Base-by-base conservation (phyloP, 2,113 vertebrate species). In the Albula goreensis region DNA sequence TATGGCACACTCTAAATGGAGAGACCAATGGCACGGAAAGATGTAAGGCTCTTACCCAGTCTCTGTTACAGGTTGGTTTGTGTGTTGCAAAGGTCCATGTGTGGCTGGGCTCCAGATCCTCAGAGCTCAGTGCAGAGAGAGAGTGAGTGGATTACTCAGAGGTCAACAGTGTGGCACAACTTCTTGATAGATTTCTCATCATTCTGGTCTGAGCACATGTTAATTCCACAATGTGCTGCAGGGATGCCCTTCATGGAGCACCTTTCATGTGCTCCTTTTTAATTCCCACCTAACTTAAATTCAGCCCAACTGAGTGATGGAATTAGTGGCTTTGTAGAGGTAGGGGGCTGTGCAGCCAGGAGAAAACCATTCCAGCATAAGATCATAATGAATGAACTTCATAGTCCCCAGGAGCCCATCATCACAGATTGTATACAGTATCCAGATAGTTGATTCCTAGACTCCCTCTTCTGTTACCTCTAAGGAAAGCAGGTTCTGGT, bases 81-180 rank as follows among this genome's bases (percentile, higher is more conserved):
- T 78, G 77, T 15, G 4, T 78, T 41, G 41, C 41, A 66, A 19
- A 66, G 0, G 60, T 13, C 22, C 60, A 66, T 22, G 10, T 15
- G 17, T 60, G 17, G 56, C 56, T 11, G 12, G 11, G 17, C 5
- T 66, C 15, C 60, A 66, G 60, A 66, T 19, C 60, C 60, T 19
- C 60, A 5, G 56, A 3, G 56, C 56, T 60, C 56, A 15, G 19
- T 22, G 60, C 22, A 22, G 88, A 81, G 86, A 84, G 63, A 15
- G 25, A 51, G 53, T 9, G 48, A 78, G 63, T 56, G 86, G 79
- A 83, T 88, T 87, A 89, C 86, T 90, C 87, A 88, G 84, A 57
- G 85, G 82, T 84, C 80, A 82, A 80, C 66, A 86, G 80, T 78
- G 81, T 87, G 89, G 83, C 63, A 66, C 79, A 70, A 48, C 53